Conservation (phyloP, 2,113 vertebrate species). For the Neoarius graeffei region DNA sequence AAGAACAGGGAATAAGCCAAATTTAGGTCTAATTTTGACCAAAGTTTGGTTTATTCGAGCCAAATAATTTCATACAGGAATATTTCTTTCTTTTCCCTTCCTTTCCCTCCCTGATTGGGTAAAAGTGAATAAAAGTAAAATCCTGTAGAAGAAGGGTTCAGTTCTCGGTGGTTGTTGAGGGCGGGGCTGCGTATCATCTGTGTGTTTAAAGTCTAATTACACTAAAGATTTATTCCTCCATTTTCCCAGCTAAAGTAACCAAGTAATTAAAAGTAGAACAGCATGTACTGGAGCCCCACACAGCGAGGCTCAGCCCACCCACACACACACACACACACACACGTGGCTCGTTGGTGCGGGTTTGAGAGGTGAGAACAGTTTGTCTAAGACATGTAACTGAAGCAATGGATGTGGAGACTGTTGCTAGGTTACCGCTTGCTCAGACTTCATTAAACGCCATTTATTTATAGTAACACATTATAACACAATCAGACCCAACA, state of each 20-base stretch:
- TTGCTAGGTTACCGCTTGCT: constrained; percentile 2
- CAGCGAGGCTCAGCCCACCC: background rate
- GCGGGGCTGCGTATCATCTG: background rate
- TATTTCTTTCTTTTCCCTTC: background rate
- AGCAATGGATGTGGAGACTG: background rate
- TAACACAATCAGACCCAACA: background rate
- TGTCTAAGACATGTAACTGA: background rate
- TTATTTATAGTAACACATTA: background rate
- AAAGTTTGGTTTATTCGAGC: too few relatives aligned
- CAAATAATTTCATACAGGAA: too few relatives aligned
- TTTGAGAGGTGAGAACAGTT: constrained; percentile 25
- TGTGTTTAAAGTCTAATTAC: background rate
- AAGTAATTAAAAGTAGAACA: constrained; percentile 12
- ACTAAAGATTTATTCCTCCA: background rate
- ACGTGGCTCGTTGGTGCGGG: constrained; percentile 8
- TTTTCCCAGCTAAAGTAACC: background rate
- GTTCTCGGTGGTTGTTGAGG: background rate
- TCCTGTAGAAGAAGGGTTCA: background rate
- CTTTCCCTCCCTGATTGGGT: background rate
- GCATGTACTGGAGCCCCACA: background rate
- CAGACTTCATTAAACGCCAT: background rate
- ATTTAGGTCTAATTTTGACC: too few relatives aligned
- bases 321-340: background rate
- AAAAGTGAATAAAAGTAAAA: too few relatives aligned
- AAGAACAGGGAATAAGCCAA: too few relatives aligned